A percentile compares a stretch with the other conserved stretches of the same genome.
phyloP scores from a whole-genome alignment of 2,888 invertebrate genomes.

The Diarsia dahlii region DNA sequence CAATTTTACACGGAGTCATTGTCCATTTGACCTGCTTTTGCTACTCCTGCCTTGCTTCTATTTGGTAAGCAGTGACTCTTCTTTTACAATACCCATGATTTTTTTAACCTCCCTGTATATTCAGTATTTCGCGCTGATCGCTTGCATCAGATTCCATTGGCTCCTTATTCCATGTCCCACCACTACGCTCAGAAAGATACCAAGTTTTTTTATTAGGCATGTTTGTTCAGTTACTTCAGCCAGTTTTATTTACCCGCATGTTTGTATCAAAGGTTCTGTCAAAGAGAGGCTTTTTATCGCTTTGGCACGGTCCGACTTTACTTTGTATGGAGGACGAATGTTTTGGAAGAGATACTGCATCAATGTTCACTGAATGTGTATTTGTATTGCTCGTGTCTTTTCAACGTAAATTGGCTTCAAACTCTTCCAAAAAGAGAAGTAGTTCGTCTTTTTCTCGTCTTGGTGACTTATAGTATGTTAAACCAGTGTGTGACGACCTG shows the following conservation, averaged over 20 bases:
- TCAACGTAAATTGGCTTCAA: neutral
- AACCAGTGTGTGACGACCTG: neutral
- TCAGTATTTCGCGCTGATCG: neutral
- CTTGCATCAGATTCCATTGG: neutral
- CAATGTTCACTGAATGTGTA: slow-evolving; percentile 1
- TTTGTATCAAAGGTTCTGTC: slow-evolving; percentile 39
- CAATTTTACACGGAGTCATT: neutral
- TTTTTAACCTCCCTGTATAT: too few species aligned
- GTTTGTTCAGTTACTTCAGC: slow-evolving; percentile 25
- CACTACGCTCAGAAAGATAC: slow-evolving; percentile 30
- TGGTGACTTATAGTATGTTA: neutral
- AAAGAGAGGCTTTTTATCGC: slow-evolving; percentile 30
- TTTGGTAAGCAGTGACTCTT: neutral
- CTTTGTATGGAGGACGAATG: slow-evolving; percentile 17
- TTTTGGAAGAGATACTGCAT: slow-evolving; percentile 7
- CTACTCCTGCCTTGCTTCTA: too few species aligned
- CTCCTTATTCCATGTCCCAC: slow-evolving; percentile 12
- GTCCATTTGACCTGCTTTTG: neutral
- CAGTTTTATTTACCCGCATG: slow-evolving; percentile 55
- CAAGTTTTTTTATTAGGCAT: slow-evolving; percentile 45
- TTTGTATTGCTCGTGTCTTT: neutral
- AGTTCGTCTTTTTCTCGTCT: neutral
- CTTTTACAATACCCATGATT: neutral
- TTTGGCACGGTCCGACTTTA: slow-evolving; percentile 14
- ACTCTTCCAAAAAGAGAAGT: neutral